Evolutionary conservation across 1,140 invertebrate genomes (phyloP).

Genomic region (Megathymus violae): DNA sequence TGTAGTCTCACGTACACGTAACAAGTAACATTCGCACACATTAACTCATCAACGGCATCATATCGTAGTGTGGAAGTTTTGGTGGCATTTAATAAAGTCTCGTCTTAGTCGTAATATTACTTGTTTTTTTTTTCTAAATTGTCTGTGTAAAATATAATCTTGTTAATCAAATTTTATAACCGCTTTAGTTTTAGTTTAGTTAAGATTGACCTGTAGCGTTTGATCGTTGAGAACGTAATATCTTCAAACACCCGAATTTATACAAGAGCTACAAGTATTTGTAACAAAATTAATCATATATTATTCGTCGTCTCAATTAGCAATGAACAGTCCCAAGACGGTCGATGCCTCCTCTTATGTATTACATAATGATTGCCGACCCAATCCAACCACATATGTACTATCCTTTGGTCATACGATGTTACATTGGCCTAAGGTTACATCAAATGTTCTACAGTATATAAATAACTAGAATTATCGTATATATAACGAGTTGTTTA

Average conservation of each 20-base stretch:
- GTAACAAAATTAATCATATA: no score
- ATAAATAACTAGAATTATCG: constrained; percentile 50
- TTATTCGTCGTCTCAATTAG: no score
- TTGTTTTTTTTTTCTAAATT: constrained; percentile 11
- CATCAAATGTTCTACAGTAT: constrained; percentile 46
- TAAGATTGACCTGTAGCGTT: constrained; percentile 12
- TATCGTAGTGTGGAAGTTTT: constrained; percentile 27
- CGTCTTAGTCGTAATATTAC: constrained; percentile 25
- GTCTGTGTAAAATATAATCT: constrained; percentile 6
- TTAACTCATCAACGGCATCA: constrained; percentile 17
- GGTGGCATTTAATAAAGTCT: constrained; percentile 32
- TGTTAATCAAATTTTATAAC: constrained; percentile 19
- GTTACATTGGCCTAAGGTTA: constrained; percentile 49
- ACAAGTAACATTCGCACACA: constrained; percentile 28
- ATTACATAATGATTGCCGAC: no score
- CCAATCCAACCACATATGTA: no score
- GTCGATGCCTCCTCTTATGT: no score
- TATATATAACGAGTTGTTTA: constrained; percentile 48
- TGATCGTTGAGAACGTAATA: neutral
- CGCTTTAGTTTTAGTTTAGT: constrained; percentile 20
- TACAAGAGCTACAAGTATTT: neutral
- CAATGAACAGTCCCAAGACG: no score
- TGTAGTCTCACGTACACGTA: constrained; percentile 30
- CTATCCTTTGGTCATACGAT: constrained; percentile 41
- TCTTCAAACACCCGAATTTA: constrained; percentile 16